Evolutionary conservation across 2,113 vertebrate species (phyloP).

Genomic region (Misgurnus anguillicaudatus): DNA sequence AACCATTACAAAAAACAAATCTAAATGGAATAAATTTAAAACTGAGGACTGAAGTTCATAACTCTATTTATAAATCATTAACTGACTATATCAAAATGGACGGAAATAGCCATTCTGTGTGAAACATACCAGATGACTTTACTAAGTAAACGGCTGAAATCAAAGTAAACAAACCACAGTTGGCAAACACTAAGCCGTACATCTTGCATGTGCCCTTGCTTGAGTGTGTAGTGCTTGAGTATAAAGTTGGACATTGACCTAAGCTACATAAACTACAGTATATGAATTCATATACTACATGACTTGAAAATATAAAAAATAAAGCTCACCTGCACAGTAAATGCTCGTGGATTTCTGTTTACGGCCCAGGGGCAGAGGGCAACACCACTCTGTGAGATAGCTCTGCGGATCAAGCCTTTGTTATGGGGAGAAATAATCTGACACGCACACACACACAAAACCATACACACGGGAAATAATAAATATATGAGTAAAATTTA

Average conservation of each 20-base stretch:
- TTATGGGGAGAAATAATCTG: slow-evolving; percentile 87
- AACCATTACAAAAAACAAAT: background rate
- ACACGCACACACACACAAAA: too few species aligned
- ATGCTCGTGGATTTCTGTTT: slow-evolving; percentile 78
- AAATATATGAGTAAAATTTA: background rate
- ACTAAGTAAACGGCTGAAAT: background rate
- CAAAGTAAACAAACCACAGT: background rate
- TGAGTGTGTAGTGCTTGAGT: too few species aligned
- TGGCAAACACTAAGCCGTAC: background rate
- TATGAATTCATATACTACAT: background rate
- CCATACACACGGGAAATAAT: background rate
- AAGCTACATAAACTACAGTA: too few species aligned
- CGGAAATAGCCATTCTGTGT: background rate
- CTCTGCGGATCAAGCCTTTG: slow-evolving; percentile 85
- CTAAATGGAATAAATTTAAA: background rate
- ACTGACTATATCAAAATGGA: background rate
- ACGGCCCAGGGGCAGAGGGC: slow-evolving; percentile 84
- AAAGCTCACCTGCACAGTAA: slow-evolving; percentile 76
- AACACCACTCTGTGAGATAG: slow-evolving; percentile 91
- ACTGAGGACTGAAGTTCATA: background rate
- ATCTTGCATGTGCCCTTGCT: too few species aligned
- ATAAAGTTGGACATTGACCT: too few species aligned
- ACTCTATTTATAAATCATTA: background rate
- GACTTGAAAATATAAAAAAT: background rate
- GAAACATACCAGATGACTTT: background rate